phyloP scores from a whole-genome alignment of 37 sponge, comb jelly and placozoan genomes.

The Spongia lamella region DNA sequence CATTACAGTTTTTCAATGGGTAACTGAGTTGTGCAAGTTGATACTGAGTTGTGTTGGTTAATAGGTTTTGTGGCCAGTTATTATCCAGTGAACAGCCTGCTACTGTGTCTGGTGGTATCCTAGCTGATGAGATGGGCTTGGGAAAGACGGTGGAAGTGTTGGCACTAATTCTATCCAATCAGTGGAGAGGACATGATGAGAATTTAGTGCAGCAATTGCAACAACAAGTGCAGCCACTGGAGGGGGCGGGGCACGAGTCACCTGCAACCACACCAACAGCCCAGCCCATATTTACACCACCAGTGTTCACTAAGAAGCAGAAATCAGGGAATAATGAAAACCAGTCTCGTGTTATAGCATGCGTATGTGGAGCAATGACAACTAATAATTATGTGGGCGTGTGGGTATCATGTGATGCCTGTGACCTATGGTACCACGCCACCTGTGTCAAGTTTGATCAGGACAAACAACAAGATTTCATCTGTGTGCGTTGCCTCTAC shows the following conservation, averaged over 20 bases:
- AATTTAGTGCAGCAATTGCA: background rate
- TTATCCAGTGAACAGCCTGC: slow-evolving; percentile 2
- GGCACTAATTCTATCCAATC: slow-evolving; percentile 71
- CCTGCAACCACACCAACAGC: background rate
- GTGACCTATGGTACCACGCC: slow-evolving; percentile 66
- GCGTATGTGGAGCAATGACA: slow-evolving; percentile 66
- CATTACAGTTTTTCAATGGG: too few relatives aligned
- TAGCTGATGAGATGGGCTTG: slow-evolving; percentile 98
- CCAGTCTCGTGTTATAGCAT: slow-evolving; percentile 20
- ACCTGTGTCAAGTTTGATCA: slow-evolving; percentile 44
- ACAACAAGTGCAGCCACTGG: slow-evolving; percentile 1
- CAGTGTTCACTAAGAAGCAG: background rate
- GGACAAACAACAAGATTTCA: slow-evolving; percentile 3
- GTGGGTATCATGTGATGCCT: slow-evolving; percentile 70
- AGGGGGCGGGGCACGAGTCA: background rate
- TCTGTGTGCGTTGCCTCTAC: slow-evolving; percentile 45
- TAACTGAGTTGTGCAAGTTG: background rate
- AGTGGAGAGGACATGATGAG: slow-evolving; percentile 28
- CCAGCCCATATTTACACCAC: background rate
- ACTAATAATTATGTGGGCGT: slow-evolving; percentile 14
- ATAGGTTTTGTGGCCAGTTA: slow-evolving; percentile 28
- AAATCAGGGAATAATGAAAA: background rate
- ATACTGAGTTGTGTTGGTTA: background rate
- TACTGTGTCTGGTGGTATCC: slow-evolving; percentile 68
- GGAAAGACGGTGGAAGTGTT: slow-evolving; percentile 97